Evolutionary conservation across 2,888 invertebrate genomes (phyloP), one percentile per base, ranked within the genome.

Genomic region (Acleris literana): DNA sequence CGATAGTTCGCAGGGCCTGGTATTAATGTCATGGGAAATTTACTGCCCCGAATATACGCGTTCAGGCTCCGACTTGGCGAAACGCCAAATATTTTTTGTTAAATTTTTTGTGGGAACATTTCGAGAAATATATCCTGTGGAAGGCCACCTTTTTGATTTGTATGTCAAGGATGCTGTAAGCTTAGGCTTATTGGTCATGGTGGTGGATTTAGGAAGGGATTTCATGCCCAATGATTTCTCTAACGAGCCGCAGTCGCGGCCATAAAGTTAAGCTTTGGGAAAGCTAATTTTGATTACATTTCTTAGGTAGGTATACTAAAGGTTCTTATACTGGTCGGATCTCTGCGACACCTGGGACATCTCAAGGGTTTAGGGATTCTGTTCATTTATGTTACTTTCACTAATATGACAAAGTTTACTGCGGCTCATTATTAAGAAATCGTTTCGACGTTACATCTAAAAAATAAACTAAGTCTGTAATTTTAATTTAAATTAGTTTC

Each of bases 71-170:
- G 70, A 71, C 68, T 75, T 86, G 86, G 86, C 82, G 39, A 5
- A 39, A n/a, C 17, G 78, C 83, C 84, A 82, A 80, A 79, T 78
- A 83, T 88, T 87, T 84, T 85, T 86, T 86, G 87, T 82, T 84
- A 85, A 85, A 85, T 85, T 86, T 76, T 77, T 66, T 62, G 66
- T 22, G 78, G 79, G 71, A 78, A 74, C 78, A 73, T 82, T 76
- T 74, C 71, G 72, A 79, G 79, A 70, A 80, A 85, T 85, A 84
- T 84, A 87, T 86, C 79, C 76, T 70, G 68, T 64, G 63, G 76
- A 78, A 86, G 83, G 83, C 77, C 79, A 76, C 73, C 73, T 74
- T 74, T 66, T 66, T 77, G 71, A 73, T 74, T 76, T 77, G 74
- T 76, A 76, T 79, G 73, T 74, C 75, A 75, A 43, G 22, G 46